These are phyloP conservation scores for Petrolisthes manimaculis DNA, from an alignment of 2,888 invertebrate species.

Conservation along the genomic window DNA sequence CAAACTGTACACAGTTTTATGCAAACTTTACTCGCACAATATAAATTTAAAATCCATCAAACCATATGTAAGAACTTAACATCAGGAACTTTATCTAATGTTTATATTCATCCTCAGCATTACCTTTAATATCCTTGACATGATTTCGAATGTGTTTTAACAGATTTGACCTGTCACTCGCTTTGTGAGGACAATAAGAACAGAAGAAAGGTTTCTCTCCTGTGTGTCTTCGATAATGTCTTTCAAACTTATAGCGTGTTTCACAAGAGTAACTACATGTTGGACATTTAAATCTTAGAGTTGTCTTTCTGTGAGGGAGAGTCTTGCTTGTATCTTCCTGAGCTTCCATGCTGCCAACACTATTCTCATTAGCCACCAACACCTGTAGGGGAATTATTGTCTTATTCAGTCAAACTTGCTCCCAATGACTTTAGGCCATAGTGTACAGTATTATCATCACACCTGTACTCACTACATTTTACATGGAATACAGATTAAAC, in stretches of 20 bases:
- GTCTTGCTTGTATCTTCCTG: neutral
- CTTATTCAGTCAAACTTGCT: slow-evolving; percentile 26
- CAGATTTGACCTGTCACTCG: slow-evolving; percentile 54
- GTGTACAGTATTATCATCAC: too few relatives aligned
- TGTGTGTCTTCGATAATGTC: slow-evolving; percentile 53
- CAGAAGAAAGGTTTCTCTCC: slow-evolving; percentile 55
- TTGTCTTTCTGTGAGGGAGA: neutral
- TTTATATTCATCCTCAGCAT: neutral
- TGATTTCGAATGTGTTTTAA: slow-evolving; percentile 53
- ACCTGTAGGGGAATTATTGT: slow-evolving; percentile 40
- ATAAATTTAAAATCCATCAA: too few relatives aligned
- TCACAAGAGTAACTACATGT: slow-evolving; percentile 40
- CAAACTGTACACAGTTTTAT: too few relatives aligned
- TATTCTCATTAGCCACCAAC: slow-evolving; percentile 30
- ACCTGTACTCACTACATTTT: too few relatives aligned
- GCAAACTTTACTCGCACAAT: too few relatives aligned
- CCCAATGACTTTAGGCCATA: too few relatives aligned
- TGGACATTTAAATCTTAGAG: slow-evolving; percentile 24
- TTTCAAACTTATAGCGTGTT: slow-evolving; percentile 34
- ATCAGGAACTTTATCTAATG: too few relatives aligned
- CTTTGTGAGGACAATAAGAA: slow-evolving; percentile 41
- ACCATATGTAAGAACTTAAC: too few relatives aligned
- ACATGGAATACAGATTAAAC: too few relatives aligned
- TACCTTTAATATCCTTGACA: neutral
- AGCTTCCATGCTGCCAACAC: neutral